These are phyloP conservation scores for Prolemur simus DNA, from an alignment of 2,113 vertebrate species.

Conservation along the genomic window DNA sequence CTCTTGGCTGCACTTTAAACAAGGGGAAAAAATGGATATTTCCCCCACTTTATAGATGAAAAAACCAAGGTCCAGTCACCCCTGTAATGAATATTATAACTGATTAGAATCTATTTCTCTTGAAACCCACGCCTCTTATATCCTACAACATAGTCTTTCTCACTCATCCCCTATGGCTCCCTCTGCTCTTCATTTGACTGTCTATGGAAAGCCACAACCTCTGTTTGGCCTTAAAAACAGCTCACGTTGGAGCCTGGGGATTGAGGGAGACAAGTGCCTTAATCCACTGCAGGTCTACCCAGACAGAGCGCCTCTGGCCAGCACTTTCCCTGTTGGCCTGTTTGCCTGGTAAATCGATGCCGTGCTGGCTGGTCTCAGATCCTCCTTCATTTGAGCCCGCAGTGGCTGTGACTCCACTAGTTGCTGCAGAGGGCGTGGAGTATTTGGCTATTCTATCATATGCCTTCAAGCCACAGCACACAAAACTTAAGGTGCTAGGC, in stretches of 20 bases:
- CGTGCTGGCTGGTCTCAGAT: not conserved
- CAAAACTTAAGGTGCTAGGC: conserved; percentile 46
- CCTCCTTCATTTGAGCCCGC: not conserved
- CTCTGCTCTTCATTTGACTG: not conserved
- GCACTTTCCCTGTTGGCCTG: not conserved
- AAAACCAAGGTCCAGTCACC: not conserved
- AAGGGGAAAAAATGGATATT: not conserved
- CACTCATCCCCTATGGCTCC: not conserved
- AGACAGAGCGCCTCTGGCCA: not conserved
- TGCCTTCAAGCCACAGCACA: conserved; percentile 49
- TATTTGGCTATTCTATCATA: not conserved
- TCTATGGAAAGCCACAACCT: not conserved
- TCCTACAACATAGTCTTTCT: not conserved
- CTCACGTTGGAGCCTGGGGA: not conserved
- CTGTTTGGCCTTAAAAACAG: not conserved
- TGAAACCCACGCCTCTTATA: not conserved
- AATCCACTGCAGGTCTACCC: not conserved
- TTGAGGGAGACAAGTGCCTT: not conserved
- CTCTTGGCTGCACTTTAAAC: conserved; percentile 1
- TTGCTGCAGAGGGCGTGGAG: fast-evolving
- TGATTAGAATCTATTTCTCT: not conserved
- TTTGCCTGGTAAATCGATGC: not conserved
- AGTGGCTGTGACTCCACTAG: not conserved
- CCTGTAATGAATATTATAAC: not conserved
- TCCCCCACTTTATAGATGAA: not conserved